A percentile compares a stretch with the other conserved stretches of the same genome.
Conservation (phyloP, 2,888 invertebrate genomes). For the Aleiodes testaceus region DNA sequence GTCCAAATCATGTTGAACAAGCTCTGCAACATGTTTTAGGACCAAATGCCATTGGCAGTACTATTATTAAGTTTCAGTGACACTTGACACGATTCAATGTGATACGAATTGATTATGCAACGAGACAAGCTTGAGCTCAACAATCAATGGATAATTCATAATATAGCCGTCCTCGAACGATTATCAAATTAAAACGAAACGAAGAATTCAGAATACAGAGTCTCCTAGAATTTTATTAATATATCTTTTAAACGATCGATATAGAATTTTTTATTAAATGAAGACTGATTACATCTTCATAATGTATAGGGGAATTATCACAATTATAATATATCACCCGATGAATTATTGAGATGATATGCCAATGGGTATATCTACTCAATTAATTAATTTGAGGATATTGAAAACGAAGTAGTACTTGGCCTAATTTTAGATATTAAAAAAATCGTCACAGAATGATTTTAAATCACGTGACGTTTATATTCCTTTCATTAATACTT, state of each 20-base stretch:
- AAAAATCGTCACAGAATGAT: not conserved
- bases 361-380: too few species aligned
- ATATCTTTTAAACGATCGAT: not conserved
- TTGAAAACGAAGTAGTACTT: slow-evolving; percentile 14
- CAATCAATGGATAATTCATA: not conserved
- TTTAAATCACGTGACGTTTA: not conserved
- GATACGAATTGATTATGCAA: slow-evolving; percentile 2
- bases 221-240: not conserved
- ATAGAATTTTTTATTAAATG: not conserved
- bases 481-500: not conserved
- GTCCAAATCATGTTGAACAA: slow-evolving; percentile 72
- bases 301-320: not conserved
- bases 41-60: slow-evolving; percentile 73
- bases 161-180: not conserved
- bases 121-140: not conserved
- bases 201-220: not conserved
- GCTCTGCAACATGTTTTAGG: slow-evolving; percentile 73
- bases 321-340: too few species aligned
- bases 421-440: slow-evolving; percentile 11
- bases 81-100: slow-evolving; percentile 12
- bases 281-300: slow-evolving; percentile 16
- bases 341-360: too few species aligned
- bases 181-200: not conserved
- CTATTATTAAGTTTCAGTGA: slow-evolving; percentile 74
- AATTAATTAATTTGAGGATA: not conserved